Base-by-base conservation (phyloP, 1,140 invertebrate genomes). In the Episyrphus balteatus region DNA sequence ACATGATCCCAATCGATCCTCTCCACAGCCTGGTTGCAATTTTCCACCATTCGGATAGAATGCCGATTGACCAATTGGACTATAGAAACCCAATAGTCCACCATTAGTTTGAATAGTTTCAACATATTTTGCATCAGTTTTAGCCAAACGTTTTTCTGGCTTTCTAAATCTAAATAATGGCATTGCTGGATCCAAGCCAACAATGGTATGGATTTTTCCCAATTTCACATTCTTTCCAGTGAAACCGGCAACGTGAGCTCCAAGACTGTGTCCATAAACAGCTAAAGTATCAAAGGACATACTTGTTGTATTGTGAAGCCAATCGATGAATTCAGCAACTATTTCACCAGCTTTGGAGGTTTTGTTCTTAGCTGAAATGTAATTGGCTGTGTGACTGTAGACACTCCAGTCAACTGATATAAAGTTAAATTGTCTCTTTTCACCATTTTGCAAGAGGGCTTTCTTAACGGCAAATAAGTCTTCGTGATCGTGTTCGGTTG, bases 371-470 rank as follows among this genome's bases (percentile, higher is more conserved):
- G 74, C 70, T 15, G 70, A 62, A 3, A 66, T 47, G 17, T 73
- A 72, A 48, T 71, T 73, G 9, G 68, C 58, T 33, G 64, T 62
- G 10, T 43, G 12, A 34, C 54, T 56, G 9, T 79, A 76, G 5
- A 73, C 61, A 11, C 61, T 70, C 80, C 80, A 82, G 49, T 82
- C 75, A 0, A 83, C 64, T n/a, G 71, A 62, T 44, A 82, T 74
- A 38, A 70, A 73, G 9, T 49, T 42, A 15, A 56, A 57, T 38
- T 75, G 66, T 10, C 51, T 26, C 21, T 47, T 14, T 52, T 79
- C 69, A 1, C 57, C 68, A 12, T 57, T 53, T n/a, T 53, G 44
- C 3, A 80, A 56, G 58, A 77, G 80, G 40, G 73, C 74, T 19
- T 43, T 17, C 3, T 15, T 14, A n/a, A 48, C 17, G 18, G 12